These are phyloP conservation scores for Enteromius argenteus DNA, from an alignment of 2,797 vertebrate genomes.

Conservation along the genomic window DNA sequence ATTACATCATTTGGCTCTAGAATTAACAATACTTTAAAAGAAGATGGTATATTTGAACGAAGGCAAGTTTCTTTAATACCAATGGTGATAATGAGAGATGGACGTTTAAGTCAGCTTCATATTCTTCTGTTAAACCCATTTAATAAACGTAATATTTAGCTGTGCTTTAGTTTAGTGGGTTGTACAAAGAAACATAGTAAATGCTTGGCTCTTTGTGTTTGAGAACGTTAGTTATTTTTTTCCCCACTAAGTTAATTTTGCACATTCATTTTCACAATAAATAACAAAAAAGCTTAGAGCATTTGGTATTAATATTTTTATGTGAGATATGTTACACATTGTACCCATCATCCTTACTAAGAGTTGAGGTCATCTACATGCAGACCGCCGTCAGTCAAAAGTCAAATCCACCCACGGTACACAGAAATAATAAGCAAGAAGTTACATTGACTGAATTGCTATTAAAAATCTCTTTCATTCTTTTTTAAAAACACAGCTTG, in stretches of 20 bases:
- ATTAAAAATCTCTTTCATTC: neutral
- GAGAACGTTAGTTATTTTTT: neutral
- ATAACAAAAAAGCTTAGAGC: neutral
- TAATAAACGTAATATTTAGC: neutral
- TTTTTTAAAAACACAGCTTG: conserved; percentile 70
- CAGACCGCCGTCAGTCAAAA: neutral
- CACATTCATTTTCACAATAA: neutral
- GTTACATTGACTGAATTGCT: neutral
- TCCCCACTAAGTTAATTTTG: neutral
- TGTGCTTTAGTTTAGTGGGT: neutral
- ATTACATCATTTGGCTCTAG: neutral
- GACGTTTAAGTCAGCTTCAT: neutral
- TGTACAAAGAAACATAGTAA: neutral
- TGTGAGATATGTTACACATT: neutral
- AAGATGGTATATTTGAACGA: neutral
- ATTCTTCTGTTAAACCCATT: neutral
- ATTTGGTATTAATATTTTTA: neutral
- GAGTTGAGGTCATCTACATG: neutral
- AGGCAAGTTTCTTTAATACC: neutral
- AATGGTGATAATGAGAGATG: neutral
- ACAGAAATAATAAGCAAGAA: neutral
- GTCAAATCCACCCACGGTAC: neutral
- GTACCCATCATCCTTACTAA: neutral
- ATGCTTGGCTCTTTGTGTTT: neutral
- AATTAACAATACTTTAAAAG: neutral